Conservation (phyloP, 2,888 invertebrate genomes). For the Dynastes tityus region DNA sequence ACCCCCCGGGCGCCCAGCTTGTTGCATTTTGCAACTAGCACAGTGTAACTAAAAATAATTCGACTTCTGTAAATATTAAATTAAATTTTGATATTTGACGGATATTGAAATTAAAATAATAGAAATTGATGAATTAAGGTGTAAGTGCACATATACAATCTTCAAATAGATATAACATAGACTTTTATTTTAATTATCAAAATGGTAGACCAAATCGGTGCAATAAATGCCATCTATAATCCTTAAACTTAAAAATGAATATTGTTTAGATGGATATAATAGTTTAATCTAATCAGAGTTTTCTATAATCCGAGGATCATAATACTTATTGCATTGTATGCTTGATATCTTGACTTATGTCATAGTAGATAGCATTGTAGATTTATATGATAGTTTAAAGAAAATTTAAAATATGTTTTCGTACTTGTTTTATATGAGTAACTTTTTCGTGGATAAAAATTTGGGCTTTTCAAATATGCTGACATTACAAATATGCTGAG, state of each 20-base stretch:
- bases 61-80: too few relatives aligned
- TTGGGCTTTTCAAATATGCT: background rate
- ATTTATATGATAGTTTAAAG: too few relatives aligned
- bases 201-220: background rate
- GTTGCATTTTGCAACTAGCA: too few relatives aligned
- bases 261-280: slow-evolving; percentile 6
- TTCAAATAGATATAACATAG: too few relatives aligned
- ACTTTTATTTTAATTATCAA: background rate
- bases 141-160: too few relatives aligned
- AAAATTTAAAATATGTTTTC: too few relatives aligned
- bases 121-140: too few relatives aligned
- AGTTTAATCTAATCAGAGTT: slow-evolving; percentile 12
- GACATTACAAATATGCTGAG: background rate
- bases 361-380: background rate
- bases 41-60: too few relatives aligned
- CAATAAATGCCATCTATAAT: slow-evolving; percentile 7
- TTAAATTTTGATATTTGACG: too few relatives aligned
- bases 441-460: background rate
- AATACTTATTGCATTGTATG: background rate
- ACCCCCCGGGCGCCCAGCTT: too few relatives aligned
- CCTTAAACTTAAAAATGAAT: background rate
- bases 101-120: too few relatives aligned
- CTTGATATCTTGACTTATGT: background rate
- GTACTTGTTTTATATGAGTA: too few relatives aligned
- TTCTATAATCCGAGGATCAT: background rate